Conservation (phyloP, 2,797 vertebrate genomes). For the Betta splendens region DNA sequence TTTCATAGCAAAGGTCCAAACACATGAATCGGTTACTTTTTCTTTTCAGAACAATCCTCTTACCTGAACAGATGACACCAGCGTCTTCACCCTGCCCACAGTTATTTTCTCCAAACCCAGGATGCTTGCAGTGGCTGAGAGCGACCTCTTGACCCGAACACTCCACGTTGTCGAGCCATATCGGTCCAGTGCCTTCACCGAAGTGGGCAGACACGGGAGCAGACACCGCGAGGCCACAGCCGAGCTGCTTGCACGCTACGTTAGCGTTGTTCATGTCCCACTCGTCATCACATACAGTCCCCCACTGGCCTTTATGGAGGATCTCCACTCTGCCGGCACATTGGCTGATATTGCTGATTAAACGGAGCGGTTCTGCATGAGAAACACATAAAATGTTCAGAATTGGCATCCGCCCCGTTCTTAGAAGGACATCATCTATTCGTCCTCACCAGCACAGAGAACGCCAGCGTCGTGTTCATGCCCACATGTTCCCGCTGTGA, state of each 20-base stretch:
- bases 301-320: slow-evolving; percentile 65
- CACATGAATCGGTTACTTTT: too few relatives aligned
- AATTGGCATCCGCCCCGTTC: too few relatives aligned
- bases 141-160: slow-evolving; percentile 65
- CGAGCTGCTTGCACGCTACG: slow-evolving; percentile 75
- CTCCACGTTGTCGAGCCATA: slow-evolving; percentile 75
- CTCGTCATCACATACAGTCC: slow-evolving; percentile 74
- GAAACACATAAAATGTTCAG: too few relatives aligned
- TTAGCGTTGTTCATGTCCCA: slow-evolving; percentile 53
- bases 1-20: slow-evolving; percentile 1
- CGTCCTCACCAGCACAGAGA: slow-evolving; percentile 70
- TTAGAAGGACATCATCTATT: too few relatives aligned
- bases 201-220: slow-evolving; percentile 62
- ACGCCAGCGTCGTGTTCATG: slow-evolving; percentile 60
- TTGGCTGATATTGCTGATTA: slow-evolving; percentile 38
- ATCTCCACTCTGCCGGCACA: slow-evolving; percentile 77
- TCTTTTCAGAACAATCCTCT: slow-evolving; percentile 14
- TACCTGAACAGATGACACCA: slow-evolving; percentile 74
- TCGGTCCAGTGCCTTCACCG: slow-evolving; percentile 69
- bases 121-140: slow-evolving; percentile 57
- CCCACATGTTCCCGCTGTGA: slow-evolving; percentile 46
- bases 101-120: slow-evolving; percentile 58
- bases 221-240: slow-evolving; percentile 66
- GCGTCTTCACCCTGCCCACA: slow-evolving; percentile 73
- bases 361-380: slow-evolving; percentile 51